Base-by-base conservation (phyloP, 2,888 invertebrate genomes). In the Tipula vernalis region DNA sequence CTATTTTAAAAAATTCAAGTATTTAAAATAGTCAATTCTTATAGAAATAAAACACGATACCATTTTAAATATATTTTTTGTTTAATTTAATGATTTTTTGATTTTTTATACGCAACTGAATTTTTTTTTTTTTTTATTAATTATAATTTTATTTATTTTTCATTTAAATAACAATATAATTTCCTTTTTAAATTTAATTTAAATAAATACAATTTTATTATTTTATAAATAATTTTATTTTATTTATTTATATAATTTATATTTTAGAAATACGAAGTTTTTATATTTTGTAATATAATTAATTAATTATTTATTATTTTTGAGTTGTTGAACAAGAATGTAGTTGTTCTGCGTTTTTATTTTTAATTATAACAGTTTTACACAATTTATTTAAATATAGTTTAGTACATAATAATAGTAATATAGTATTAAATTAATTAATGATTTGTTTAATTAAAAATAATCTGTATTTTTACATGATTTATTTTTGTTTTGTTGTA, bases 81-180 rank as follows among this genome's bases (percentile, higher is more conserved):
- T 71, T 71, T 71, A 71, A 71, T 71, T 71, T 71, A 71, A 71
- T 71, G 71, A 71, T 71, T 71, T 71, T 71, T 71, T 71, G 71
- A 71, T 71, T 71, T 71, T 71, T 71, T 71, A 51, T 71, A 71
- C 71, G 71, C 71, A 71, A 71, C 71, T 71, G 71, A 71, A 71
- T 71, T 71, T 5, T 39, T 28, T 71, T 71, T 5, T 39, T 28
- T 28, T 28, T 71, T 71, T 71, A 71, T 71, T 71, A 71, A 71
- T 71, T 71, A 71, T 71, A 71, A 28, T 71, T 71, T 71, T 71
- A 71, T 28, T 71, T 71, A 71, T 71, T 71, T 71, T 71, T 71
- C 18, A 71, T 71, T 71, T 71, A 71, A 71, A 71, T 71, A 71
- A 71, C 71, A 71, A 71, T 71, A 71, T 71, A 71, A 28, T 71